Evolutionary conservation across 2,113 vertebrate species (phyloP).

Genomic region (Bos indicus): DNA sequence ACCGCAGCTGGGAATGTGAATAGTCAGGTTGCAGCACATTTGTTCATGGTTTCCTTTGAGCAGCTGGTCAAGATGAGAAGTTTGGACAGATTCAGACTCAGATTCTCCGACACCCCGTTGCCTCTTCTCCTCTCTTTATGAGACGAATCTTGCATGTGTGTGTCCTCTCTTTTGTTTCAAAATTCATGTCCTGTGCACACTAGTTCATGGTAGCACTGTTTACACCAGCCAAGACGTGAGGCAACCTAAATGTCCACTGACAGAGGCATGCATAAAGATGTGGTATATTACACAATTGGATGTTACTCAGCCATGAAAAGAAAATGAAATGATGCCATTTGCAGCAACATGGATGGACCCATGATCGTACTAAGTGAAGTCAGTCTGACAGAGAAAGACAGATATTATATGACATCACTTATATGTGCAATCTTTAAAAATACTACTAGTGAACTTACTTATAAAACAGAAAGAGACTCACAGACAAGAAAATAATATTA

Average conservation of each 20-base stretch:
- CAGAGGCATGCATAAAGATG: not conserved
- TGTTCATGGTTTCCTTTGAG: not conserved
- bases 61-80: not conserved
- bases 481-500: not conserved
- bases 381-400: not conserved
- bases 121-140: not conserved
- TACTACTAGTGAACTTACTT: not conserved
- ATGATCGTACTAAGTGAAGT: not conserved
- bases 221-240: not conserved
- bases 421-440: not conserved
- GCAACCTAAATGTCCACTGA: not conserved
- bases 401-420: not conserved
- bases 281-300: not conserved
- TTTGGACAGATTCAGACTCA: not conserved
- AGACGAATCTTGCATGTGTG: not conserved
- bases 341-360: not conserved
- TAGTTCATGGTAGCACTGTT: not conserved
- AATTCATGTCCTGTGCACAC: not conserved
- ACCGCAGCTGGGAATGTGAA: not conserved
- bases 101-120: not conserved
- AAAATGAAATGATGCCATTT: not conserved
- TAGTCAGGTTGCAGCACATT: not conserved
- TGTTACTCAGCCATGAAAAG: not conserved
- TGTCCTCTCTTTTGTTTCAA: not conserved
- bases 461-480: not conserved